Evolutionary conservation across 2,113 vertebrate species (phyloP), one percentile per base, ranked within the genome.

Genomic region (Heterotilapia buettikoferi): DNA sequence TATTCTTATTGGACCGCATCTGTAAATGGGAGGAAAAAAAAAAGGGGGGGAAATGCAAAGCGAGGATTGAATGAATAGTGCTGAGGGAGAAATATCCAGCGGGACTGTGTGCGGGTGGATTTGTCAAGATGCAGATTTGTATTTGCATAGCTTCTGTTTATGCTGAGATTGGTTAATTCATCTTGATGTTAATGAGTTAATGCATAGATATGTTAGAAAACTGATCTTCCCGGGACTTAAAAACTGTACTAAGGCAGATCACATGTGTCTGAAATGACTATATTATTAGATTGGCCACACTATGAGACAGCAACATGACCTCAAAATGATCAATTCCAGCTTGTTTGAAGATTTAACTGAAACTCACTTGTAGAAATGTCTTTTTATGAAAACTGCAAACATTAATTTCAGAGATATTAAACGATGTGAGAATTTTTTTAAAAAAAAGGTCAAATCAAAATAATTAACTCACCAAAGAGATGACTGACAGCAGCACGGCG

Each of bases 381-480:
- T 78, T n/a, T 79, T 19, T 68, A 6, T 29, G 36, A 16, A 43
- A 24, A n/a, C 16, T 52, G 2, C 47, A 3, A 24, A 79, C 43
- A 16, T 86, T 10, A 33, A 84, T 86, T 52, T 13, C 18, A 84
- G 57, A 79, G 40, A 33, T 61, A 14, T 57, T 7, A 21, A 13
- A 61, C 14, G 4, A 63, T 24, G 3, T 31, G 9, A 56, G 57
- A 19, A 45, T 71, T 47, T 3, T 11, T 3, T 11, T 21, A 33
- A 3, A 4, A 38, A 73, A 52, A 86, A 87, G 80, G 87, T 83
- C 18, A 90, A 73, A 86, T 33, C 56, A 66, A 45, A 86, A 81
- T 78, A 66, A 78, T 61, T 43, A 89, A 91, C 93, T 95, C 93
- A 96, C 96, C 92, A 93, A 86, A 80, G 92, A 95, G 90, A 94